Percentiles rank a stretch among this genome's conserved stretches.
Evolutionary conservation across 2,797 vertebrate species (phyloP).

Genomic region (Aulostomus chinensis): DNA sequence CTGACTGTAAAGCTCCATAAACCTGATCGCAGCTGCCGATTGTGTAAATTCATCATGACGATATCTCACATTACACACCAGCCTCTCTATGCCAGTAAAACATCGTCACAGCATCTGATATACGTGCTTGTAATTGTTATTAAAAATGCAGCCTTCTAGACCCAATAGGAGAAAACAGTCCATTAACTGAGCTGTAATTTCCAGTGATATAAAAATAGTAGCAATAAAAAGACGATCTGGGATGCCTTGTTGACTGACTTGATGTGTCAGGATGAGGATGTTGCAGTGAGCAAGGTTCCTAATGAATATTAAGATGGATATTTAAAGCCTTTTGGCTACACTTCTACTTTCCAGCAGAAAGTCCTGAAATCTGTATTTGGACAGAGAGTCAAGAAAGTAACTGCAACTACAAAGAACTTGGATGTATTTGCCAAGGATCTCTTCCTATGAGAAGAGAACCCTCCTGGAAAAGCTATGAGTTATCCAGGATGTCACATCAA

Average conservation of each 20-base stretch:
- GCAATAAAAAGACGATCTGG: not conserved
- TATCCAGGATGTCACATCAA: constrained; percentile 26
- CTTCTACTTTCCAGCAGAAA: no score
- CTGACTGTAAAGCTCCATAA: not conserved
- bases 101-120: no score
- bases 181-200: constrained; percentile 4
- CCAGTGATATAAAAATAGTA: not conserved
- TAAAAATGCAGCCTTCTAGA: constrained; percentile 8
- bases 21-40: not conserved
- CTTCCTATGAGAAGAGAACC: not conserved
- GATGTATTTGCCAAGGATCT: not conserved
- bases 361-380: no score
- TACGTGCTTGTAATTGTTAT: no score
- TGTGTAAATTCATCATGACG: not conserved
- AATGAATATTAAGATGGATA: constrained; percentile 11
- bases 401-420: no score
- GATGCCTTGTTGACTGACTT: no score
- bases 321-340: not conserved
- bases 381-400: no score
- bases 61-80: not conserved
- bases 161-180: not conserved
- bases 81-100: no score
- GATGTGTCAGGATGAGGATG: constrained; percentile 7
- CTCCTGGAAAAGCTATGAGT: constrained; percentile 7
- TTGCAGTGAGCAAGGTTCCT: constrained; percentile 6